Base-by-base conservation (phyloP, 2,888 invertebrate genomes). In the Doris montereyensis region DNA sequence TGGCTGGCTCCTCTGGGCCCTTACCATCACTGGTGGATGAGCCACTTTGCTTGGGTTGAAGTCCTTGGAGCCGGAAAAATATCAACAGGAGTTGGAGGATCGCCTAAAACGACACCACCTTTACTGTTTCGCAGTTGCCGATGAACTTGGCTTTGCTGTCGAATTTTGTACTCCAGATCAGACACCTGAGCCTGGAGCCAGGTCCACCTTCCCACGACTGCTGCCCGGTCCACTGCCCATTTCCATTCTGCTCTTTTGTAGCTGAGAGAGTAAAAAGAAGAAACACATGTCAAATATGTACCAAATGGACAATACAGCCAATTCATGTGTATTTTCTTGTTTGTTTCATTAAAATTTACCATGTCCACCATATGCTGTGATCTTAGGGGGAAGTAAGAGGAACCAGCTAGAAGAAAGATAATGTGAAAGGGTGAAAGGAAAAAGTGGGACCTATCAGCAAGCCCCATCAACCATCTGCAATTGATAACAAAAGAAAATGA, bases 131-230 rank as follows among this genome's bases (percentile, higher is more conserved):
- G 92, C 24, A 92, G 87, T 83, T 92, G 92, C 81, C 90, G 88
- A 84, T 95, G 95, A 78, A 96, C 92, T 81, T 97, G 97, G 86
- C 93, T 95, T 91, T 97, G 95, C 91, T 97, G 96, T 0, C 97
- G 94, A 86, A 97, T 97, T 90, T 95, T 95, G 91, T 96, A 96
- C 90, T 97, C 97, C 88, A 97, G 92, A 92, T 97, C 97, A 41
- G 96, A 95, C 75, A 97, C 95, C 91, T 97, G 97, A n/a, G 96
- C 95, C 86, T 96, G 95, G 26, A 97, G 93, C 97, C 97, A 97
- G 77, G 95, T 95, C 97, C 97, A 97, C 70, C 96, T 94, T 2
- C 95, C 93, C 0, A 96, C 97, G 72, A 97, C 94, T 28, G 95
- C 94, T 2, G 96, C 95, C 58, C 97, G 94, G 81, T 96, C 94